These are phyloP conservation scores for Gobio occitaniae DNA, from an alignment of 2,797 vertebrate species.

Conservation along the genomic window DNA sequence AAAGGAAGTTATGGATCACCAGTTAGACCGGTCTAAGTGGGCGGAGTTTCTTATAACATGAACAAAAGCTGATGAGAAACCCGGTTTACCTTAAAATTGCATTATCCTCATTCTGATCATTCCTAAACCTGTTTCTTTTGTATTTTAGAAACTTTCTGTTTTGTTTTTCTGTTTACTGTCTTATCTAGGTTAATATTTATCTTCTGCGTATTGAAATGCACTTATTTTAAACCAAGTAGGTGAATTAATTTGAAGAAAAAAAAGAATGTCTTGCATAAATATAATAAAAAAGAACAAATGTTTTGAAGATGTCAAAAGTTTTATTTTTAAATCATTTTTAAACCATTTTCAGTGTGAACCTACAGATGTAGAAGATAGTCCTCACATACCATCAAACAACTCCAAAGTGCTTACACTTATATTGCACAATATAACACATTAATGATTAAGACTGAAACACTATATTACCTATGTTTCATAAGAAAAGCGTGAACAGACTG, in stretches of 20 bases:
- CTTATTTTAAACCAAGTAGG: no score
- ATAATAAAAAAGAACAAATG: not conserved
- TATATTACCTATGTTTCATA: not conserved
- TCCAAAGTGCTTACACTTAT: not conserved
- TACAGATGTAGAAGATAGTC: not conserved
- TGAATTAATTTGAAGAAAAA: not conserved
- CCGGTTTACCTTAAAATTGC: not conserved
- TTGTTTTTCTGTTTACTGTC: not conserved
- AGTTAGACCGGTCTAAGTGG: slow-evolving; percentile 6
- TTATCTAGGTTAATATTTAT: not conserved
- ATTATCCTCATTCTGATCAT: slow-evolving; percentile 14
- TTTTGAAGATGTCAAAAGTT: not conserved
- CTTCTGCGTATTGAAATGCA: no score
- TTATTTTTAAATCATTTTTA: not conserved
- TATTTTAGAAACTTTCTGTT: not conserved
- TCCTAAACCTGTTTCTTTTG: not conserved
- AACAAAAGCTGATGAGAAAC: not conserved
- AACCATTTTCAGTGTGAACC: not conserved
- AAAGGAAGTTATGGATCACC: not conserved
- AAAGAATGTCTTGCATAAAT: not conserved
- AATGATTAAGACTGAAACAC: not conserved
- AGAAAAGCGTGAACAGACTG: not conserved
- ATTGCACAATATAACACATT: not conserved
- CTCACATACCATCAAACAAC: slow-evolving; percentile 11
- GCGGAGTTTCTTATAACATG: not conserved